These are phyloP conservation scores for Dromococcyx pavoninus DNA, from an alignment of 2,797 vertebrate genomes.

Conservation along the genomic window DNA sequence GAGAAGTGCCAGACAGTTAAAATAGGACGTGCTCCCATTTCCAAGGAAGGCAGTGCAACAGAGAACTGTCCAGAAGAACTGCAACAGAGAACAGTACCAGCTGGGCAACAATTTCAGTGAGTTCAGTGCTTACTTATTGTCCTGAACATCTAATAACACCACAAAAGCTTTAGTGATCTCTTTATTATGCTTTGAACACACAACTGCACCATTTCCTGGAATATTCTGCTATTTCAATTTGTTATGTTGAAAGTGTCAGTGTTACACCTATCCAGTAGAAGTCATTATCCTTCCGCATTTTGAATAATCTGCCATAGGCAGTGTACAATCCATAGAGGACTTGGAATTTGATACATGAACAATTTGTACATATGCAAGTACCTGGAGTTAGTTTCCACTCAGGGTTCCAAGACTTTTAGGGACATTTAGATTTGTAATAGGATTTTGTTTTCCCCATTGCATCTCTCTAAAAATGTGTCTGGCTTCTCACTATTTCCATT, in stretches of 20 bases:
- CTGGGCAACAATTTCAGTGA: neutral
- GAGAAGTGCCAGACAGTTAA: neutral
- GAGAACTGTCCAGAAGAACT: neutral
- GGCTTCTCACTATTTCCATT: slow-evolving; percentile 64
- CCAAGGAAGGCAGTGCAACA: neutral
- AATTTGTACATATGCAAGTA: neutral
- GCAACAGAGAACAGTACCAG: neutral
- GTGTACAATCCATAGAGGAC: neutral
- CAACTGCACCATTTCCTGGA: slow-evolving; percentile 52
- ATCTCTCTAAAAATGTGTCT: slow-evolving; percentile 39
- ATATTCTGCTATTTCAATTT: slow-evolving; percentile 21
- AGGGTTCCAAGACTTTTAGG: slow-evolving; percentile 27
- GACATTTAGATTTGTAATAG: slow-evolving; percentile 21
- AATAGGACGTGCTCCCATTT: neutral
- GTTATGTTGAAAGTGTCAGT: slow-evolving; percentile 3
- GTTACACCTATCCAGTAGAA: slow-evolving; percentile 50
- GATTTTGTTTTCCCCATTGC: slow-evolving; percentile 48
- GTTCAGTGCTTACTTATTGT: neutral
- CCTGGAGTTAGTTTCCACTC: neutral
- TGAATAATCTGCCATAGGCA: neutral
- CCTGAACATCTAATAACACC: neutral
- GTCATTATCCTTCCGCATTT: neutral
- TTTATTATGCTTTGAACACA: slow-evolving; percentile 30
- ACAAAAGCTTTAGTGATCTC: neutral
- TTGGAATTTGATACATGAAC: neutral